Evolutionary conservation across 1,140 invertebrate genomes (phyloP).

Genomic region (Elysia chlorotica): DNA sequence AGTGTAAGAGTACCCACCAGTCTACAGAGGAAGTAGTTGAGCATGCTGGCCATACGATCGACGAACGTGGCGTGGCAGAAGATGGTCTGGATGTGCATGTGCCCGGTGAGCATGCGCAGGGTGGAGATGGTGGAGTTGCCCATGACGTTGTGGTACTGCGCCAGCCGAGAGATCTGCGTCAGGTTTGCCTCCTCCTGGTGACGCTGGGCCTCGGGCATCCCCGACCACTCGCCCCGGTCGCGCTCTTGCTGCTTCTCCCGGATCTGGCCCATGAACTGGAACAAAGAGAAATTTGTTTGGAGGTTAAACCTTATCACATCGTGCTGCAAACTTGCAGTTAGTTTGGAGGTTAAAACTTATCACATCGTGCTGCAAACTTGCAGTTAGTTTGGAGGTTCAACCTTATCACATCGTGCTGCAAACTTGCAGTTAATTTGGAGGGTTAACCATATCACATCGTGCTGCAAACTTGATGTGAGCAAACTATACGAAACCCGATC

Average conservation of each 20-base stretch:
- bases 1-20: too few species aligned
- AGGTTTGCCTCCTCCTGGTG: conserved; percentile 78
- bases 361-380: neutral
- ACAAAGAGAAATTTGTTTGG: neutral
- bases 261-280: conserved; percentile 64
- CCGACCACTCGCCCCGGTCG: conserved; percentile 79
- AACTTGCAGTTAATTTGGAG: too few species aligned
- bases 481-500: too few species aligned
- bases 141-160: conserved; percentile 90
- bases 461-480: too few species aligned
- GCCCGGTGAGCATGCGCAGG: conserved; percentile 78
- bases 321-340: neutral
- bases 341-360: neutral
- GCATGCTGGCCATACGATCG: conserved; percentile 90
- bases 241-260: conserved; percentile 64
- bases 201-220: conserved; percentile 71
- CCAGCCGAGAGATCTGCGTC: conserved; percentile 80
- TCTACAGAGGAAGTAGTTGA: conserved; percentile 92
- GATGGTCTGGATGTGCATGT: conserved; percentile 84
- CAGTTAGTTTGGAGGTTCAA: too few species aligned
- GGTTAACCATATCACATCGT: too few species aligned
- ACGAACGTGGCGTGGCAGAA: conserved; percentile 92
- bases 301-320: neutral
- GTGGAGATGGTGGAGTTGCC: conserved; percentile 86
- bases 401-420: too few species aligned